Conservation (phyloP, 2,888 invertebrate species). For the Anticlea derivata region DNA sequence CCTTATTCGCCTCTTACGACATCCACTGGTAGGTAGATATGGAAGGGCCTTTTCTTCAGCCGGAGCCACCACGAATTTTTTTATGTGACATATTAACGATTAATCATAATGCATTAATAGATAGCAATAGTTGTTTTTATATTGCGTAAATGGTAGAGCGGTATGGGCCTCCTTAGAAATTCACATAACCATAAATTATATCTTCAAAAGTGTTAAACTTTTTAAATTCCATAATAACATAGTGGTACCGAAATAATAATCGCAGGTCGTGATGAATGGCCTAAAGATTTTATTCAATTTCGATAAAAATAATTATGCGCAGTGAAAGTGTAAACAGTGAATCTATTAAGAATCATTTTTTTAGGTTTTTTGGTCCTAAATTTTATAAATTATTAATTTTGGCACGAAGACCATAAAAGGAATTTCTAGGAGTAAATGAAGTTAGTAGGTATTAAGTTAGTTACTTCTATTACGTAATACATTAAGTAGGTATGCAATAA, state of each 20-base stretch:
- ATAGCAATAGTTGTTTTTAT: neutral
- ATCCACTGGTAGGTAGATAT: too few relatives aligned
- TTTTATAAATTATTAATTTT: conserved; percentile 17
- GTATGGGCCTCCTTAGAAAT: neutral
- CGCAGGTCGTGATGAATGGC: conserved; percentile 24
- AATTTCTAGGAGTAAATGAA: too few relatives aligned
- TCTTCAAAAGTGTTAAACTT: conserved; percentile 12
- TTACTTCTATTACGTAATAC: too few relatives aligned
- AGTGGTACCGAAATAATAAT: conserved; percentile 24
- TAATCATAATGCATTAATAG: neutral
- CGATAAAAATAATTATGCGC: conserved; percentile 25
- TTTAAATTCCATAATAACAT: conserved; percentile 23
- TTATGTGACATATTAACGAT: too few relatives aligned
- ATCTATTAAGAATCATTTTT: conserved; percentile 15
- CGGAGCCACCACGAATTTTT: too few relatives aligned
- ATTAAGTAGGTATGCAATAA: too few relatives aligned
- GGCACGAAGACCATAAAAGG: conserved; percentile 15
- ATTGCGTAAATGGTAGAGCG: conserved; percentile 3
- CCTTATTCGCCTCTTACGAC: too few relatives aligned
- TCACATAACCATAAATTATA: conserved; percentile 24
- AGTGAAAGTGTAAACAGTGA: conserved; percentile 32
- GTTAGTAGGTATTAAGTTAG: too few relatives aligned
- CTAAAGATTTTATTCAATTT: conserved; percentile 29
- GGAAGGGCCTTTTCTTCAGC: too few relatives aligned
- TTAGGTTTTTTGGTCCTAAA: conserved; percentile 1